These are phyloP conservation scores for Drosophila mulleri DNA, from an alignment of 2,888 invertebrate genomes.

Conservation along the genomic window DNA sequence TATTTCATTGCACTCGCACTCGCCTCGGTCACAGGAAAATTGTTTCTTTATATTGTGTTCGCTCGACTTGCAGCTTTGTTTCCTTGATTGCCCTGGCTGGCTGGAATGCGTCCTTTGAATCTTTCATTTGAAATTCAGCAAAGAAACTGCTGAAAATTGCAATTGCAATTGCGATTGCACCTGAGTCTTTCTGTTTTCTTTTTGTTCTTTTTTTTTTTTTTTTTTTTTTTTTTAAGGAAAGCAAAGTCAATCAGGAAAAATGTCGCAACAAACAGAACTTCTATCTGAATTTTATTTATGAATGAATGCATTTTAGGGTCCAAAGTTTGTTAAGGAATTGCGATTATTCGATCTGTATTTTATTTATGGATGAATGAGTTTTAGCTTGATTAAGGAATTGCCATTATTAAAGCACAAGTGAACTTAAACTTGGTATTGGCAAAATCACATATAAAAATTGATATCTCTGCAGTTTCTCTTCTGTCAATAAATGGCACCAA, in stretches of 20 bases:
- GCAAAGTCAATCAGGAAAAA: conserved; percentile 2
- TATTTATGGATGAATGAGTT: not conserved
- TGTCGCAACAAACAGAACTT: not conserved
- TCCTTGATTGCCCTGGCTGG: conserved; percentile 17
- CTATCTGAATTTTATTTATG: not conserved
- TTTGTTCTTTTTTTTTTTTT: too few relatives aligned
- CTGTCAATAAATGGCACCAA: too few relatives aligned
- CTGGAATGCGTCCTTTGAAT: conserved; percentile 18
- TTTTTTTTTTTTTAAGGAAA: not conserved
- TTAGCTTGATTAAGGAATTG: not conserved
- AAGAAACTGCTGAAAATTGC: conserved; percentile 26
- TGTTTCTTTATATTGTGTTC: conserved; percentile 71
- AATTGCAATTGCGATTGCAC: conserved; percentile 31
- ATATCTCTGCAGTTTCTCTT: too few relatives aligned
- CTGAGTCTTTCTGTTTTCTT: not conserved
- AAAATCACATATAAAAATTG: too few relatives aligned
- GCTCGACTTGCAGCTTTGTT: conserved; percentile 1
- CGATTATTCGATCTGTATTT: not conserved
- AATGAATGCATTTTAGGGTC: not conserved
- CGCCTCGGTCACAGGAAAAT: conserved; percentile 65
- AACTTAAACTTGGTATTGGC: too few relatives aligned
- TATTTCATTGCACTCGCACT: conserved; percentile 78
- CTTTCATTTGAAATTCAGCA: conserved; percentile 46
- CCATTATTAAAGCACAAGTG: too few relatives aligned
- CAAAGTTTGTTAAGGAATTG: not conserved